Base-by-base conservation (phyloP, 2,888 invertebrate species). In the Cancer borealis region DNA sequence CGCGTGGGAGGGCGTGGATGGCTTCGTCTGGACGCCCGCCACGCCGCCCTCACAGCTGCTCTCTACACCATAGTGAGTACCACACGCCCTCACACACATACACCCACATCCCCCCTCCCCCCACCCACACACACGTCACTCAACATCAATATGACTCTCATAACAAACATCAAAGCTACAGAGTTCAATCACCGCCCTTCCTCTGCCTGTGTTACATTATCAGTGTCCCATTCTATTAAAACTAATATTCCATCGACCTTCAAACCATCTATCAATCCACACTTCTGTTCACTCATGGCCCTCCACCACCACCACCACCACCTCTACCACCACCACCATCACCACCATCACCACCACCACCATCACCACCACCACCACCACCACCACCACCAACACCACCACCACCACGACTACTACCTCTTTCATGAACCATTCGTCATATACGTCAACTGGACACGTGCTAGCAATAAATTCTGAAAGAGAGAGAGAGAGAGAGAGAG, bases 61-160 rank as follows among this genome's bases (percentile, higher is more conserved):
- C 79, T 79, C 30, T 79, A 79, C 79, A 79, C 79, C 79, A 26
- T 79, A 12, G 79, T 79, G 30, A 79, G 79, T 79, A 30, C 79
- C 60, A 60, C 60, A 60, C 60, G 17, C 60, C 6, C 17, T 3
- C 60, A 60, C 60, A 60, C 60, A 60, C 60, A 60, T 17, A 60
- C 60, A 17, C 17, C 6, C 60, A 60, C 60, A 5, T 17, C 10
- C 60, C 10, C 14, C 10, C 60, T 60, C 10, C 60, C 10, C 14
- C 10, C 60, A 66, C 66, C 17, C 66, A 66, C 66, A 66, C 66
- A 66, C 66, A 66, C 66, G n/a, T n/a, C 66, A 66, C 66, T 5
- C 17, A 1, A 66, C 10, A 66, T n/a, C 17, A 17, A 66, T n/a
- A 14, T n/a, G n/a, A 17, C 66, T 21, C 17, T 21, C 66, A 10